phyloP scores from a whole-genome alignment of 2,888 invertebrate genomes.

The Megamerina dolium region DNA sequence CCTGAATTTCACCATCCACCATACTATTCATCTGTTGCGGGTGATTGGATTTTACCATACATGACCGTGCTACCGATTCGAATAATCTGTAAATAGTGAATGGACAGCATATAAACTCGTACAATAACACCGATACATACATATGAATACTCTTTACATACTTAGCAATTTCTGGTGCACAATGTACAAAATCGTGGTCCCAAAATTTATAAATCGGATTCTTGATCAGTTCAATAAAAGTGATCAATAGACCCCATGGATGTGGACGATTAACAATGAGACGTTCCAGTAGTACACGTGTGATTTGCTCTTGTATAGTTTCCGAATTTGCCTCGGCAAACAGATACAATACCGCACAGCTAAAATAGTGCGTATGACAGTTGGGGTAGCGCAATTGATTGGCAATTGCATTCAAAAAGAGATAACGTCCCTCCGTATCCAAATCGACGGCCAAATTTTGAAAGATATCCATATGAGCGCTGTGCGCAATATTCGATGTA shows the following conservation, averaged over 20 bases:
- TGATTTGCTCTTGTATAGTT: constrained; percentile 97
- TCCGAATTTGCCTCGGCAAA: constrained; percentile 97
- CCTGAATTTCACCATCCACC: constrained; percentile 43
- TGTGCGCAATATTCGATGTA: constrained; percentile 97
- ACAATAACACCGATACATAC: neutral
- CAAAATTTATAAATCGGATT: constrained; percentile 98
- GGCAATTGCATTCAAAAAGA: constrained; percentile 97
- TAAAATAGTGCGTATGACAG: constrained; percentile 99
- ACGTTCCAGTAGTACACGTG: constrained; percentile 89
- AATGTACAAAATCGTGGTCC: constrained; percentile 98
- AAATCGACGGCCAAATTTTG: constrained; percentile 97
- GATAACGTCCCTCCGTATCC: constrained; percentile 91
- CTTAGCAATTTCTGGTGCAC: constrained; percentile 99
- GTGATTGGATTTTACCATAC: constrained; percentile 76
- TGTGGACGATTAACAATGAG: constrained; percentile 98
- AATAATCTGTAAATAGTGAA: constrained; percentile 77
- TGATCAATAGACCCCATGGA: constrained; percentile 98
- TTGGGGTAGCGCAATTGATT: constrained; percentile 99
- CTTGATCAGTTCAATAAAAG: constrained; percentile 98
- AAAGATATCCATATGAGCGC: constrained; percentile 99
- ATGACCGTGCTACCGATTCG: constrained; percentile 93
- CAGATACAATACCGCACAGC: constrained; percentile 91
- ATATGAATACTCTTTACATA: constrained; percentile 52
- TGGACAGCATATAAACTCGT: neutral
- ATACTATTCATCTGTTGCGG: constrained; percentile 47